phyloP scores from a whole-genome alignment of 1,140 invertebrate genomes.

The Teleopsis dalmanni region DNA sequence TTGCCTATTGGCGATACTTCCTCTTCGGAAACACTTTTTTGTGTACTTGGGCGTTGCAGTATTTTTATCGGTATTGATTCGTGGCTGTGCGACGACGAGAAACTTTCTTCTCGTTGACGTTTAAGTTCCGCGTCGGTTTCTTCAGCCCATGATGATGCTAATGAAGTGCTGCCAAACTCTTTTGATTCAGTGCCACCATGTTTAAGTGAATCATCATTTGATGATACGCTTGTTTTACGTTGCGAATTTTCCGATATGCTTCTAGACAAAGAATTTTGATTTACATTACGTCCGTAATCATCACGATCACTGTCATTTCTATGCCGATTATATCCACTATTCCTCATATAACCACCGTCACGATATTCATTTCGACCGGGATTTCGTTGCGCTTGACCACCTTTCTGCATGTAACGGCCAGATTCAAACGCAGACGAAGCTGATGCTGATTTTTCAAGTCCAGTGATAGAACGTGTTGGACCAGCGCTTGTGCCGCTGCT shows the following conservation, averaged over 20 bases:
- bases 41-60: slow-evolving; percentile 32
- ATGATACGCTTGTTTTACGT: slow-evolving; percentile 40
- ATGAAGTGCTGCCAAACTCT: slow-evolving; percentile 8
- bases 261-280: slow-evolving; percentile 26
- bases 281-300: slow-evolving; percentile 20
- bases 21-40: slow-evolving; percentile 39
- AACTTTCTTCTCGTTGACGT: slow-evolving; percentile 35
- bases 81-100: slow-evolving; percentile 38
- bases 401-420: slow-evolving; percentile 38
- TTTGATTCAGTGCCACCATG: slow-evolving; percentile 10
- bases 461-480: slow-evolving; percentile 22
- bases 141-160: slow-evolving; percentile 35
- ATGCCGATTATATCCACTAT: slow-evolving; percentile 30
- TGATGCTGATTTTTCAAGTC: slow-evolving; percentile 44
- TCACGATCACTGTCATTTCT: slow-evolving; percentile 36
- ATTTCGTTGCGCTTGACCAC: slow-evolving; percentile 11
- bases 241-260: slow-evolving; percentile 43
- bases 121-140: slow-evolving; percentile 40
- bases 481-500: slow-evolving; percentile 15
- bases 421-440: slow-evolving; percentile 41
- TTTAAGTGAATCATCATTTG: slow-evolving; percentile 27
- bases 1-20: slow-evolving; percentile 4
- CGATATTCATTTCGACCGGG: slow-evolving; percentile 22
- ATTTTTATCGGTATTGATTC: slow-evolving; percentile 41
- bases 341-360: slow-evolving; percentile 23